Evolutionary conservation across 2,888 invertebrate species (phyloP), one percentile per base, ranked within the genome.

Genomic region (Petrolisthes cinctipes): DNA sequence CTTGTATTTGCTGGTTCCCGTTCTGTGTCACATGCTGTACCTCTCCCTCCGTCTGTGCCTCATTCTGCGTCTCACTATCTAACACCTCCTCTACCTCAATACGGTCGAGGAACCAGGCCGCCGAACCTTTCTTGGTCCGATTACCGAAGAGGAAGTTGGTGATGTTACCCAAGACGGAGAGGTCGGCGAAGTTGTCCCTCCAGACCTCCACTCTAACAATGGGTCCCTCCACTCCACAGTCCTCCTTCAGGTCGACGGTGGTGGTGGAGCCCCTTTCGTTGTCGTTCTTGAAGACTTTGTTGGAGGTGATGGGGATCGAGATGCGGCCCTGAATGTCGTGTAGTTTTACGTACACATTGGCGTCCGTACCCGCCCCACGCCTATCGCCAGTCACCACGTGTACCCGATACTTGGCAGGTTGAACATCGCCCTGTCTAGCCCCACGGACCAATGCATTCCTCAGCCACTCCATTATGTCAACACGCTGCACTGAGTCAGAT

Each of bases 351-450:
- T 91, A 91, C 11, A 93, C 92, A 82, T 92, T 92, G 51, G 93
- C 93, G 88, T 93, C 93, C 1, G 92, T 93, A 1, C 92, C 93
- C 0, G 93, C 92, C 17, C 92, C 91, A 88, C 92, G 92, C 51
- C 92, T 91, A 89, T 93, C 93, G 0, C 93, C 93, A 0, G 93
- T 93, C 61, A 92, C 91, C 5, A 93, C 93, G 88, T 92, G 92
- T 5, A 93, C 91, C 23, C 89, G 87, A 57, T 88, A 88, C 54
- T 76, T 56, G 23, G 53, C n/a, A 57, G n/a, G 57, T 14, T 14
- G 6, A 4, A 0, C 17, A 14, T 57, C 79, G 5, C 37, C 11
- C 73, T 37, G 14, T 0, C 54, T 20, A n/a, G 68, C 20, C 4
- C n/a, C 37, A 5, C 71, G 57, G 61, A 61, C 20, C 71, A 71